These are phyloP conservation scores for Spizella passerina DNA, from an alignment of 2,797 vertebrate species.

Conservation along the genomic window DNA sequence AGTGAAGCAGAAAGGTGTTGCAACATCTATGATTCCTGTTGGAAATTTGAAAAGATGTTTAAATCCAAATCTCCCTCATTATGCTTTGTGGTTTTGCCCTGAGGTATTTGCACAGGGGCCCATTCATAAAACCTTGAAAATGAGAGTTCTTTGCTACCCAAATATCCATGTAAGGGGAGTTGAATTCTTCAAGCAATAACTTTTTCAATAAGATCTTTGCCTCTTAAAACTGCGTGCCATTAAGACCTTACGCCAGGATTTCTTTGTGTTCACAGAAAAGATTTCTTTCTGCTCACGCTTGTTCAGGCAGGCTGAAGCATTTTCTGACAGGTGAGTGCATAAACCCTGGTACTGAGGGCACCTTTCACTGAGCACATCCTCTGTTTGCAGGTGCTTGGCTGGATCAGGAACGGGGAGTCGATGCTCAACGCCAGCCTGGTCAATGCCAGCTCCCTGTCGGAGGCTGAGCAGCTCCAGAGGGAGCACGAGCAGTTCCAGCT, in stretches of 20 bases:
- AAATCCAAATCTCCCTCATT: background rate
- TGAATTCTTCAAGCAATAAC: background rate
- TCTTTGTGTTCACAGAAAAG: background rate
- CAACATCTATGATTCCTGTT: background rate
- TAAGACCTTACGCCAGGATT: background rate
- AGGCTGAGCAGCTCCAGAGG: slow-evolving; percentile 96
- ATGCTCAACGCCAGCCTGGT: slow-evolving; percentile 97
- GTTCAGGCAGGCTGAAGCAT: background rate
- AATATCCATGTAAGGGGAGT: background rate
- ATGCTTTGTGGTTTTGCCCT: background rate
- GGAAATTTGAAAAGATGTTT: background rate
- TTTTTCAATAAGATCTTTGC: background rate
- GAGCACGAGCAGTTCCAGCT: slow-evolving; percentile 98
- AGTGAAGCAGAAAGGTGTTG: background rate
- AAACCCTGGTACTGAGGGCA: background rate
- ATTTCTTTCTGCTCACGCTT: background rate
- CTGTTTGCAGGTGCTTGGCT: slow-evolving; percentile 88
- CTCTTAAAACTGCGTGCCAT: background rate
- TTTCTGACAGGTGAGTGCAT: background rate
- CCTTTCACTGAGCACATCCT: background rate
- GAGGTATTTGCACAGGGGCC: background rate
- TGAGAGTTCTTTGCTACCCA: background rate
- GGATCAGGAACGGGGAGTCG: slow-evolving; percentile 98
- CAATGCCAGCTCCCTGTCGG: slow-evolving; percentile 95
- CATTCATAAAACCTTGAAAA: background rate